Base-by-base conservation (phyloP, 2,113 vertebrate genomes). In the Cisticola juncidis region DNA sequence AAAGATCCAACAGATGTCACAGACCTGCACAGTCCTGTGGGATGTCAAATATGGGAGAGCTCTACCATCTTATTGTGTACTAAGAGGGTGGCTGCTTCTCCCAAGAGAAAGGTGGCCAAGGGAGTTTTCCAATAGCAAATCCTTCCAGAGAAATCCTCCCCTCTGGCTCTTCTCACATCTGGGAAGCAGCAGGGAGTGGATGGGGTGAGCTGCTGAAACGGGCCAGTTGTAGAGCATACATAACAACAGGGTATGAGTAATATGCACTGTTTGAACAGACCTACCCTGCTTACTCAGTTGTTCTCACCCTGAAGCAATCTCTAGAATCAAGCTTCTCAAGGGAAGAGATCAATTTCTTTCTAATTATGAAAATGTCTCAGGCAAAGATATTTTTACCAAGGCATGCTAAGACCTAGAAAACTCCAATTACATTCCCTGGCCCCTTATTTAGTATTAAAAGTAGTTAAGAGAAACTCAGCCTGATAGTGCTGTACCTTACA, bases 331-430 rank as follows among this genome's bases (percentile, higher is more conserved):
- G 65, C 73, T 81, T n/a, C n/a, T n/a, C n/a, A n/a, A n/a, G n/a
- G 82, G 57, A 89, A 88, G 86, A 92, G 78, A 54, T 81, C 64
- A 87, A 81, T 82, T 84, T 93, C 85, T 81, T 94, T 91, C 93
- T 86, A 92, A 96, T 92, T 96, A 92, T 73, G 77, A 97, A 73
- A 90, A 79, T 18, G 70, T 72, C 70, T 90, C 64, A 45, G n/a
- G 47, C 71, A 96, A 91, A 94, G 62, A 61, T 94, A 97, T 96
- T 95, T 95, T 94, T 92, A 91, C 58, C 44, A 68, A 64, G 54
- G 79, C 66, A 74, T 33, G 83, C 25, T 51, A 66, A 62, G 81
- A 86, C 50, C 65, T 68, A 60, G 44, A 92, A 91, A 85, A 92
- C 47, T 85, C 81, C 76, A 36, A 84, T 66, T 81, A 81, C 48